Base-by-base conservation (phyloP, 2,113 vertebrate species). In the Romanogobio albipinnatus region DNA sequence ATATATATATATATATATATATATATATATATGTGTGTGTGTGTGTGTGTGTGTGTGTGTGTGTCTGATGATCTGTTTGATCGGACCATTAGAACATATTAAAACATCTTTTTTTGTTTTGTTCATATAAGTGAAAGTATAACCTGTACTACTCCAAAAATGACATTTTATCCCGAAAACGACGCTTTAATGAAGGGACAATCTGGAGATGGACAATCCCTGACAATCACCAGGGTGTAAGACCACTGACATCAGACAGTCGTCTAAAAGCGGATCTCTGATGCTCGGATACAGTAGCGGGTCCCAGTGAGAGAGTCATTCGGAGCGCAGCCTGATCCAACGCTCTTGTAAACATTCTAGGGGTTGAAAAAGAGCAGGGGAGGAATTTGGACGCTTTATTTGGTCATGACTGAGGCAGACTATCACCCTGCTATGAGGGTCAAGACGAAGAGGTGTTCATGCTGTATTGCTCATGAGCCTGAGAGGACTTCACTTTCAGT, bases 311-410 rank as follows among this genome's bases (percentile, higher is more conserved):
- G 64, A 9, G 71, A 83, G 19, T 49, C 26, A 84, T 49, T 49
- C 8, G 73, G 68, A 83, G 56, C 43, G 43, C 56, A 81, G 78
- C 36, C 64, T 78, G 43, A 87, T 89, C 89, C 84, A 7, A 82
- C 71, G 86, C 76, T 93, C 91, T 91, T 93, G 87, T 94, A 95
- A 95, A 95, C 94, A 95, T 92, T 86, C 91, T 88, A 88, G 85
- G 79, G 79, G 86, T 88, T 84, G 91, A 91, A 91, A 90, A 89
- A 91, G 90, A 89, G 91, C 92, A 88, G 77, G 49, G 76, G 70
- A 92, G 92, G 93, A 94, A 94, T 95, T 92, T 49, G 83, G 92
- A 93, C 90, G 82, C 95, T 96, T 95, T 96, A 96, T 96, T 95
- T 95, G 95, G 95, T 93, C 94, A 96, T 94, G 90, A 83, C 89